Conservation (phyloP, 2,797 vertebrate species). For the Myotis pilosus region DNA sequence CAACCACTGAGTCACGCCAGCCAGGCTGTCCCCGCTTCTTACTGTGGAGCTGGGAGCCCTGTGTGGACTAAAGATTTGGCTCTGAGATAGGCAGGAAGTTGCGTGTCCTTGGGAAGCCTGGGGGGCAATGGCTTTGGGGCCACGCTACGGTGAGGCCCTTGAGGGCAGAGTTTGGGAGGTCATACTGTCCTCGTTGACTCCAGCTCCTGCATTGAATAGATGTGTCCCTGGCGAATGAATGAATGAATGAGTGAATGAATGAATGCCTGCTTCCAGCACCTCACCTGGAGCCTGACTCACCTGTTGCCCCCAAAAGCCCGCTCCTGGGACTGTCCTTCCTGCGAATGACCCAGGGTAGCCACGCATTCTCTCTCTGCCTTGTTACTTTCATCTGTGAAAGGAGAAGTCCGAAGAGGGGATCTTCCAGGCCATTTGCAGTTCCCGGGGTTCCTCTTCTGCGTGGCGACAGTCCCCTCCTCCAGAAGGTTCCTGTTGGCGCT, state of each 20-base stretch:
- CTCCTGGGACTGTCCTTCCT: no score
- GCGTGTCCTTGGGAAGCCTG: neutral
- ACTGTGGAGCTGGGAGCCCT: neutral
- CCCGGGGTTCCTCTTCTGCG: neutral
- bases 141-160: neutral
- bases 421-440: neutral
- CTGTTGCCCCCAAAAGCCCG: neutral
- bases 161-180: neutral
- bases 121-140: neutral
- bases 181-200: neutral
- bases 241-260: neutral
- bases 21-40: neutral
- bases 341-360: rapidly evolving
- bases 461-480: neutral
- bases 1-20: no score
- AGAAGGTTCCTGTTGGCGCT: neutral
- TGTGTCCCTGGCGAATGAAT: neutral
- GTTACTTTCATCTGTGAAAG: neutral
- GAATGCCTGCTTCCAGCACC: neutral
- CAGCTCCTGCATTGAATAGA: neutral
- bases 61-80: neutral
- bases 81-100: neutral
- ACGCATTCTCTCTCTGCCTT: rapidly evolving
- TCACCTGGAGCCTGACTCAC: neutral
- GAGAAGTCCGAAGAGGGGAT: neutral